Evolutionary conservation across 2,113 vertebrate genomes (phyloP).

Genomic region (Trogon surrucura): DNA sequence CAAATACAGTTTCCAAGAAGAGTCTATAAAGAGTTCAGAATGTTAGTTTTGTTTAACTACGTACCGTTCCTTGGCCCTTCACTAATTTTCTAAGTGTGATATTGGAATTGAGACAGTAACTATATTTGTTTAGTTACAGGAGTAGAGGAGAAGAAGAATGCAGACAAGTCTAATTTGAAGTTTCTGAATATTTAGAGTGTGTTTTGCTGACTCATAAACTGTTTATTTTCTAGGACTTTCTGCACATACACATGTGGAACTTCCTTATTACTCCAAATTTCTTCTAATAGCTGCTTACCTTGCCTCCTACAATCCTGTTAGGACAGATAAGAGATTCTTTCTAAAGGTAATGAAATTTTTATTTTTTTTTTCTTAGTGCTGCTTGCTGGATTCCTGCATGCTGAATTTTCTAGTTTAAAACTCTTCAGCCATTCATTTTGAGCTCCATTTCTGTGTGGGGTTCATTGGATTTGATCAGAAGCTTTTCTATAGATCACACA

Average conservation of each 20-base stretch:
- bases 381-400: neutral
- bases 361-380: neutral
- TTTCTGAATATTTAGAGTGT: neutral
- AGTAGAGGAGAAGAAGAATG: neutral
- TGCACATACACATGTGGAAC: conserved; percentile 91
- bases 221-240: conserved; percentile 84
- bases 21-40: neutral
- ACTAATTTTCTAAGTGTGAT: neutral
- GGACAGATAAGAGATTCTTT: conserved; percentile 97
- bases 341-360: conserved; percentile 83
- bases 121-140: neutral
- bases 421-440: neutral
- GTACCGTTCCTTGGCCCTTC: neutral
- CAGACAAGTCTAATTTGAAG: neutral
- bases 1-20: neutral
- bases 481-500: neutral
- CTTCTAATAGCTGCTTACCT: conserved; percentile 96
- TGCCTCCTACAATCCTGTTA: conserved; percentile 94
- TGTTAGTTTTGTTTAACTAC: neutral
- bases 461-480: neutral
- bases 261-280: conserved; percentile 98
- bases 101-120: neutral
- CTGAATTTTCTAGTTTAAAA: neutral
- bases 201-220: neutral
- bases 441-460: neutral